These are phyloP conservation scores for Cassiopea xamachana DNA, from an alignment of 30 jellyfish, hydroid and myxozoan species.

Conservation along the genomic window DNA sequence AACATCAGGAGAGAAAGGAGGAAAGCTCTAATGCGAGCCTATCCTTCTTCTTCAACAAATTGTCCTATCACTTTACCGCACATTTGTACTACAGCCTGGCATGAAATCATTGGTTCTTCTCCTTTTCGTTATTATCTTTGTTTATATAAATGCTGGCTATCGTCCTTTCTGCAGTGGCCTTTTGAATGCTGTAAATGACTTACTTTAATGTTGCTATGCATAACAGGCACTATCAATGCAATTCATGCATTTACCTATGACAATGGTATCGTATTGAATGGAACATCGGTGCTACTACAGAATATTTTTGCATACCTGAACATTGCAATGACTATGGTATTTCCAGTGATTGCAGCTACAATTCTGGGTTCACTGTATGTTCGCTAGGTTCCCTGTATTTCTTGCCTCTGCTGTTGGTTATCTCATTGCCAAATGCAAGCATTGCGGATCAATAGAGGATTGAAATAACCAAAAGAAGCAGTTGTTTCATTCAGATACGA, in stretches of 20 bases:
- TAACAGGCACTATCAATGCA: neutral
- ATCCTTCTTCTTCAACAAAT: neutral
- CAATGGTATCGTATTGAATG: neutral
- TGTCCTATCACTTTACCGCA: neutral
- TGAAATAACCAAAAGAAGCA: too few relatives aligned
- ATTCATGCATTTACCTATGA: constrained; percentile 2
- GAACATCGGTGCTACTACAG: neutral
- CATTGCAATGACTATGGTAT: neutral
- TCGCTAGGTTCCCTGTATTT: too few relatives aligned
- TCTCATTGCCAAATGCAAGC: too few relatives aligned
- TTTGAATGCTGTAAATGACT: neutral
- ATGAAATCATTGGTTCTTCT: neutral
- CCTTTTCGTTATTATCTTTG: neutral
- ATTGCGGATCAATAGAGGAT: too few relatives aligned
- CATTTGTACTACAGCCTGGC: constrained; percentile 7
- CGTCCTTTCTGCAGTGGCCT: constrained; percentile 2
- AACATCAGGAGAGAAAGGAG: neutral
- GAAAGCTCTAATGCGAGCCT: constrained; percentile 4
- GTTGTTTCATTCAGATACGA: too few relatives aligned
- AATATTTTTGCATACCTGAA: neutral
- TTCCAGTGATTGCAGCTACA: neutral
- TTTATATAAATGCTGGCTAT: neutral
- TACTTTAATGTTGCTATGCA: neutral
- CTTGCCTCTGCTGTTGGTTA: too few relatives aligned
- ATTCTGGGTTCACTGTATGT: neutral